Evolutionary conservation across 2,113 vertebrate species (phyloP), one percentile per base, ranked within the genome.

Genomic region (Epinephelus lanceolatus): DNA sequence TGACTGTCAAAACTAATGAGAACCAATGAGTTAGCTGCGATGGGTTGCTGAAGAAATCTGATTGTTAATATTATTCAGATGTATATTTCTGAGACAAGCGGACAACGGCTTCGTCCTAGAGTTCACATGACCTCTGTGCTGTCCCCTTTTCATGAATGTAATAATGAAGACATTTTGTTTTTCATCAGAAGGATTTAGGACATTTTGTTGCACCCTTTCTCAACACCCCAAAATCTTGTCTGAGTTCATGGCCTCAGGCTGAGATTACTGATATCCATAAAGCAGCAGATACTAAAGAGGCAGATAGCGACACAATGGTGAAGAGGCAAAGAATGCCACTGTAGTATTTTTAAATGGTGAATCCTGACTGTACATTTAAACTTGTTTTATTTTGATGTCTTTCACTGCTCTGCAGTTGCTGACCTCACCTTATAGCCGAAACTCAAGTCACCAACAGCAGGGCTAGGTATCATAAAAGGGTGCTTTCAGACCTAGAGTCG

Each of bases 1-100:
- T 87, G 70, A 80, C 90, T 91, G 90, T 94, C 87, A 79, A 49
- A 83, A 86, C 66, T 79, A 89, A 88, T 86, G 90, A 71, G 70
- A 71, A 83, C 19, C 79, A 82, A 86, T 61, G 8, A 49, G 45
- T 33, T 56, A 1, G 23, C 71, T 86, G 78, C 13, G 21, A 42
- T 2, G 17, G 7, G 33, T 77, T 71, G 40, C 65, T 75, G 14
- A 56, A 51, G 9, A 30, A 70, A 78, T 67, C n/a, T 12, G 3
- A 81, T 77, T 67, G 45, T 69, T 88, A 73, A 84, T 86, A 47
- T 70, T 45, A 10, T 25, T 88, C 63, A 86, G 72, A 78, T 68
- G 73, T 69, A 33, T 62, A 21, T 75, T 67, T 57, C 75, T 21
- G 40, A 70, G 23, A 47, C 25, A 45, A 72, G 30, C n/a, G 33